A percentile compares a stretch with the other conserved stretches of the same genome.
phyloP scores from a whole-genome alignment of 2,113 vertebrate genomes.

The Istiophorus platypterus region DNA sequence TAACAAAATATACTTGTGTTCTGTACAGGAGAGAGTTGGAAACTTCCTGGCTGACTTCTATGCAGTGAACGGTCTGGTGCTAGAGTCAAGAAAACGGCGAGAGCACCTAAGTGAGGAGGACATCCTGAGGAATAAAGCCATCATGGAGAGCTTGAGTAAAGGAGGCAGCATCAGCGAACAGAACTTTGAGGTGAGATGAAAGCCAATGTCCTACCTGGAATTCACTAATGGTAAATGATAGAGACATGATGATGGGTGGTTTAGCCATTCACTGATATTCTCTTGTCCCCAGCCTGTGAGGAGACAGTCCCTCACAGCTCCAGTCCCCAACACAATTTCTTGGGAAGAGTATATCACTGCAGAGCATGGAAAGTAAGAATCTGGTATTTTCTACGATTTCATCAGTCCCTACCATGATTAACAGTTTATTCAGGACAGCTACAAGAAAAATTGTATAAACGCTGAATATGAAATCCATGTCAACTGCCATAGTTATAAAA shows the following conservation, averaged over 20 bases:
- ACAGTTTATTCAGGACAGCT: constrained; percentile 13
- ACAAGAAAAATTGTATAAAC: background rate
- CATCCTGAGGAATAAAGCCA: constrained; percentile 97
- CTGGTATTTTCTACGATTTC: constrained; percentile 9
- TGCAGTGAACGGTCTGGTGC: constrained; percentile 93
- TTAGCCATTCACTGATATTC: background rate
- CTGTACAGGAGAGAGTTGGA: constrained; percentile 92
- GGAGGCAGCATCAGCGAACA: constrained; percentile 96
- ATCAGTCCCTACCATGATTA: constrained; percentile 11
- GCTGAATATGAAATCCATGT: constrained; percentile 9
- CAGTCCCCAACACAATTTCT: constrained; percentile 92
- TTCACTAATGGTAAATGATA: background rate
- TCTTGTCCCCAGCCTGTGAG: constrained; percentile 86
- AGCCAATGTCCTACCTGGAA: background rate
- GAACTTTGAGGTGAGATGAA: constrained; percentile 91
- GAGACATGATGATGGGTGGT: background rate
- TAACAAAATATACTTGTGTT: background rate
- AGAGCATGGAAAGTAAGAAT: constrained; percentile 92
- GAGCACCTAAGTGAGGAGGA: constrained; percentile 98
- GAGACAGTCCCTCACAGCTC: constrained; percentile 91
- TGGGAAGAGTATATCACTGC: constrained; percentile 98
- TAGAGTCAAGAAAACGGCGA: constrained; percentile 96
- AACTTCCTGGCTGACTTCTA: constrained; percentile 99
- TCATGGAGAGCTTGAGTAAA: constrained; percentile 99
- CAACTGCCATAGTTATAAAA: constrained; percentile 1